Evolutionary conservation across 2,888 invertebrate genomes (phyloP).

Genomic region (Drosophila macrothrix): DNA sequence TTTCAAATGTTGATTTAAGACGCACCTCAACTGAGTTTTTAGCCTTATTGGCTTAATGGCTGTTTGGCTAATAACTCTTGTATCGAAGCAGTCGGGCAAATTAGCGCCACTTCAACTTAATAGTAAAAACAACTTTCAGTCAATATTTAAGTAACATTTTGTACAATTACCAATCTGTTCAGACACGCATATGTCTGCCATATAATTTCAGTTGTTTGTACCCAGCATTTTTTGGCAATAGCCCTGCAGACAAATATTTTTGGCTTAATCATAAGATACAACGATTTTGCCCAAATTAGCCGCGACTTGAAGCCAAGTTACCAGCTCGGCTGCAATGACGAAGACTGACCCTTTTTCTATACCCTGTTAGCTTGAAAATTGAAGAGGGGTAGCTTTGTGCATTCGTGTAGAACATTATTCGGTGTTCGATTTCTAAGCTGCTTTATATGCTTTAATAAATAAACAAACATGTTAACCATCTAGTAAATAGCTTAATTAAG

Average conservation of each 20-base stretch:
- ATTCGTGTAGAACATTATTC: not conserved
- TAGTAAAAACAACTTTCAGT: slow-evolving; percentile 17
- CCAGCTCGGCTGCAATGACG: slow-evolving; percentile 21
- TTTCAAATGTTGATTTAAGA: slow-evolving; percentile 55
- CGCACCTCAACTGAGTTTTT: slow-evolving; percentile 13
- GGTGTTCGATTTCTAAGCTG: not conserved
- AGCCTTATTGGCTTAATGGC: slow-evolving; percentile 56
- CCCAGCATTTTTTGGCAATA: slow-evolving; percentile 47
- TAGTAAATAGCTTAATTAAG: too few relatives aligned
- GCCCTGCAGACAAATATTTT: slow-evolving; percentile 53
- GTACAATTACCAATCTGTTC: slow-evolving; percentile 55
- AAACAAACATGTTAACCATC: not conserved
- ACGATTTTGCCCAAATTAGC: slow-evolving; percentile 61
- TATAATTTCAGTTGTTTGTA: slow-evolving; percentile 52
- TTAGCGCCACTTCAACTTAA: slow-evolving; percentile 45
- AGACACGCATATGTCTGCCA: slow-evolving; percentile 53
- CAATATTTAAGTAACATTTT: slow-evolving; percentile 42
- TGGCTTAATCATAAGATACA: slow-evolving; percentile 65
- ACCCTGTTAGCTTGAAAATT: slow-evolving; percentile 21
- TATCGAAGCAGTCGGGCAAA: slow-evolving; percentile 30
- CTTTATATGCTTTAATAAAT: not conserved
- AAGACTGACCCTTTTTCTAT: slow-evolving; percentile 41
- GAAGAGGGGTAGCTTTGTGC: not conserved
- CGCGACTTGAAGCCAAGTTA: slow-evolving; percentile 36
- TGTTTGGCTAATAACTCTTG: slow-evolving; percentile 56